Base-by-base conservation (phyloP, 2,888 invertebrate species). In the Campoplex nolae region DNA sequence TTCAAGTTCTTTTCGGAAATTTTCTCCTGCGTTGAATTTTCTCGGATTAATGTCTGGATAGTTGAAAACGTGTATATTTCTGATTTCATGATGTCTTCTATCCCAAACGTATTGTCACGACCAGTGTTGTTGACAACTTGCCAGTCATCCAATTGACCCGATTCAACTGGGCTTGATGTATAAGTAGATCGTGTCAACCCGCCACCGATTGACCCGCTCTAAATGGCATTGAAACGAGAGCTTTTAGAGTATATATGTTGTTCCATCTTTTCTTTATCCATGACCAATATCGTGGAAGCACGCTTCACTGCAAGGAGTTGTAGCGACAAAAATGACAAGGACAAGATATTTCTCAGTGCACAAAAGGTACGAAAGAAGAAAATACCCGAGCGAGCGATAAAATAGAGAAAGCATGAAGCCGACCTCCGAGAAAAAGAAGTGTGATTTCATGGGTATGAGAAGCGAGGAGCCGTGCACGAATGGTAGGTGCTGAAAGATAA, bases 151-250 rank as follows among this genome's bases (percentile, higher is more conserved):
- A 23, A 51, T 65, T 54, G 70, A 58, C 68, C 71, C n/a, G 71
- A 48, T 13, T 45, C 51, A 3, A 45, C 35, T 81, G 56, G 51
- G 28, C 23, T 58, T 18, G 58, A 51, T 18, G 11, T 2, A 23
- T 35, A 32, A 35, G 54, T 85, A 35, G 23, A 35, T 73, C 35
- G 75, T 45, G 62, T 67, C 71, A 73, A 23, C 54, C 78, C 77
- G 75, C 58, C 75, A 88, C 68, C 83, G 73, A 88, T 68, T 42
- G 81, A 73, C 73, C 74, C 76, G 48, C 54, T 58, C 87, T 84
- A 32, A 65, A 87, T 85, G 45, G 9, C 78, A 82, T 78, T 67
- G 28, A 83, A 80, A 84, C 58, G 51, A n/a, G 32, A 65, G 68
- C 51, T 80, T 62, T 85, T 81, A 71, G 76, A 71, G 65, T 35